These are phyloP conservation scores for Butastur rufipennis DNA, from an alignment of 2,113 vertebrate species.

Conservation along the genomic window DNA sequence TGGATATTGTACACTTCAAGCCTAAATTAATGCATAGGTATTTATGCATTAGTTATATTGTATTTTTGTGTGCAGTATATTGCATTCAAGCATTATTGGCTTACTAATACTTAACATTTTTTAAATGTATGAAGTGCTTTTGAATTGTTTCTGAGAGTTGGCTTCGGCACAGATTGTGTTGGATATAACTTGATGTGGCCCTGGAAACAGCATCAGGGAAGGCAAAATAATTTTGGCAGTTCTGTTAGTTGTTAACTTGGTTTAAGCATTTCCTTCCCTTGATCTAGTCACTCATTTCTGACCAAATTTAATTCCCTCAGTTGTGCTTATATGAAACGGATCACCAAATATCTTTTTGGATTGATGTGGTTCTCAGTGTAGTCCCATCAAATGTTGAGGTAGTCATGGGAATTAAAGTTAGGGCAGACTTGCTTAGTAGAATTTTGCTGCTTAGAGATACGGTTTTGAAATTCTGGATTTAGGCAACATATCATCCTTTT, in stretches of 20 bases:
- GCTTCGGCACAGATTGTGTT: background rate
- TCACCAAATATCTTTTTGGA: background rate
- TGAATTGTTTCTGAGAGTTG: background rate
- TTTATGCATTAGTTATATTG: background rate
- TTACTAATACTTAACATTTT: background rate
- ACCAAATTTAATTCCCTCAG: background rate
- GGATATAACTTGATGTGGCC: background rate
- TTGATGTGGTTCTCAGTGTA: background rate
- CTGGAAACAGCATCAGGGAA: background rate
- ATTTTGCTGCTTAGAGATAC: background rate
- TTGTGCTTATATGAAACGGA: background rate
- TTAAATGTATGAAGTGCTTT: background rate
- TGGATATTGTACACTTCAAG: background rate
- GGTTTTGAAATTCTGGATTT: background rate
- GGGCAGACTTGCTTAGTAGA: background rate
- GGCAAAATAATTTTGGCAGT: background rate
- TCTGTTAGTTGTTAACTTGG: background rate
- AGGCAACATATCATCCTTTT: background rate
- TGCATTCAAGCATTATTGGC: background rate
- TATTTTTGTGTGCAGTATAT: background rate
- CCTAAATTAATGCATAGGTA: background rate
- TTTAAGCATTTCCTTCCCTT: background rate
- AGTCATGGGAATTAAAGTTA: background rate
- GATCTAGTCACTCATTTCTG: background rate
- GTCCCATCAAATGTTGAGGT: background rate